Base-by-base conservation (phyloP, 2,888 invertebrate genomes). In the Himalopsyche japonica region DNA sequence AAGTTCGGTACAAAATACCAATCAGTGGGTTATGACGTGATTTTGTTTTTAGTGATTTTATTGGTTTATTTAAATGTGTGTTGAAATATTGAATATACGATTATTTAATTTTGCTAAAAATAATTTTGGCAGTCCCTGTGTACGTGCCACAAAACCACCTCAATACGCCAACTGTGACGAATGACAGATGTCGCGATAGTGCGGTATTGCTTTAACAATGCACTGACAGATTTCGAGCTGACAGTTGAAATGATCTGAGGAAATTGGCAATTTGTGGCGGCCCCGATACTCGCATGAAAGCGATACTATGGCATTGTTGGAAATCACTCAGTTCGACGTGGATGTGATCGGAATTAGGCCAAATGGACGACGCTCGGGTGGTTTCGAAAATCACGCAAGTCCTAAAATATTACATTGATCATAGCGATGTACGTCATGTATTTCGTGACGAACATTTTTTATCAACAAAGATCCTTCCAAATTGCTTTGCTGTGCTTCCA, bases 201-300 rank as follows among this genome's bases (percentile, higher is more conserved):
- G 70, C 79, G 80, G 84, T 77, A 82, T 79, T 82, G 84, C 84
- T 81, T 84, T 86, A 86, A 85, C 84, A 83, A 86, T 86, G 83
- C 85, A 49, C 82, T 85, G 84, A 85, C 85, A 85, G 78, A 84
- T 84, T 83, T 86, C 47, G 82, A 85, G 79, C 86, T 83, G 86
- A 84, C 84, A 81, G 82, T 80, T 82, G 86, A 85, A 86, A 85
- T 85, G 85, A 85, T 85, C 83, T 79, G 57, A 84, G 86, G 85
- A 86, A 84, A 86, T 86, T 86, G 86, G 70, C 86, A 86, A 86
- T 86, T 86, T 86, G 86, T 80, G 85, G 84, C 78, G 32, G 49
- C 32, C 82, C 37, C 48, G 43, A 77, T 79, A 79, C 20, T 20
- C 18, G 15, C 20, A n/a, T 77, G 43, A 34, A 77, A 77, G 20